Evolutionary conservation across 2,888 invertebrate genomes (phyloP), one percentile per base, ranked within the genome.

Genomic region (Limnephilus lunatus): DNA sequence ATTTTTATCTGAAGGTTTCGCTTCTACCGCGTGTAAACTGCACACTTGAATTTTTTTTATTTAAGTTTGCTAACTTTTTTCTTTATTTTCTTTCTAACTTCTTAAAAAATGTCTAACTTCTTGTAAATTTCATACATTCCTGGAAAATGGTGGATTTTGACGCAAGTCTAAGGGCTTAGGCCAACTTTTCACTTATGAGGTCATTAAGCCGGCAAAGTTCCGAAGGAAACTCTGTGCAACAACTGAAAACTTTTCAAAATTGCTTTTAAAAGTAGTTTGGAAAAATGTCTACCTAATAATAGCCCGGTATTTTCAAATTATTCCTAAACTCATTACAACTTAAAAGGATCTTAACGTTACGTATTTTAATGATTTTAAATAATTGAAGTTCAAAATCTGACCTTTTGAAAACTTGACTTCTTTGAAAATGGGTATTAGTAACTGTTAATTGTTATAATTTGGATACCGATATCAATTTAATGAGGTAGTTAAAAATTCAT

Each of bases 131-230:
- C 35, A 83, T 83, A 83, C n/a, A 25, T 35, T 83, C 32, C 31
- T 35, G 35, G 30, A 31, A 86, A 44, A 48, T 86, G n/a, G 12
- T 12, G 15, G 35, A 39, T 86, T 86, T 86, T 39, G 85, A 86
- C 48, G 85, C 85, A 86, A 48, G 85, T 86, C 48, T 44, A 85
- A 30, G n/a, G 85, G 32, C 31, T 32, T 83, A 15, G 32, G 83
- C 31, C 32, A 86, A 86, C 85, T 86, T 86, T 86, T 86, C 85
- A 44, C 85, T 86, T 86, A 86, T 86, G 85, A 48, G 44, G 48
- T 86, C 85, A 86, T 86, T 86, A 86, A 44, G 85, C n/a, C 14
- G 85, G 48, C 2, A n/a, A 86, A 86, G 85, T 86, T 86, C 12
- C 30, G 39, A 25, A 44, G 31, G 39, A 39, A 86, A 86, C 39